Base-by-base conservation (phyloP, 2,797 vertebrate genomes). In the Takifugu ocellatus region DNA sequence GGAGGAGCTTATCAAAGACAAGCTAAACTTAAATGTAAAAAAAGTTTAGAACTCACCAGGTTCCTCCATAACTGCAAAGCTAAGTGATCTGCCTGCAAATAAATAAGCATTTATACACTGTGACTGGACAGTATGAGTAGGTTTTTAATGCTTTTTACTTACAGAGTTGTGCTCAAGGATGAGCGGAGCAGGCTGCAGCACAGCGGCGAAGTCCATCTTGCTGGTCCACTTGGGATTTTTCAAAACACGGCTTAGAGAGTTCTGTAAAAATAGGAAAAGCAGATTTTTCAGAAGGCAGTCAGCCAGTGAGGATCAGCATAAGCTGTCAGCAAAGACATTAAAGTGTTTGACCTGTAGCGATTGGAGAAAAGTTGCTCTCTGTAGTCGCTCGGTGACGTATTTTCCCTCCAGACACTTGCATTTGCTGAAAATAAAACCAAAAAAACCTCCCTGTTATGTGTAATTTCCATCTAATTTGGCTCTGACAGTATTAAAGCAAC, bases 11-110 rank as follows among this genome's bases (percentile, higher is more conserved):
- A 21, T 21, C 21, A 21, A 21, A 21, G 36, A 39, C 10, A 36
- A 39, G 27, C 27, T 29, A 7, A 17, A 5, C 7, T 46, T 21
- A 7, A 46, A n/a, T 21, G 44, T 46, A n/a, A n/a, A 21, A 3
- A 45, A 17, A n/a, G 7, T 3, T 31, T 27, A 50, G 1, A 68
- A 68, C 70, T 70, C 61, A 92, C 90, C 84, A 92, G 63, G 60
- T 88, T 82, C 24, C 44, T 75, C 89, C 89, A 91, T 0, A 92
- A 68, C 75, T 89, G 87, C 68, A 88, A 5, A 52, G 76, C 71
- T 25, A 84, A 12, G 21, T 70, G 59, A 63, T 80, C 65, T 24
- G 63, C 50, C 78, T 83, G 8, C 25, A 60, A 56, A 66, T 21
- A 78, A 57, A 68, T 46, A 76, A 1, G 61, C 4, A 0, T 27